Conservation (phyloP, 2,113 vertebrate species). For the Probosciger aterrimus region DNA sequence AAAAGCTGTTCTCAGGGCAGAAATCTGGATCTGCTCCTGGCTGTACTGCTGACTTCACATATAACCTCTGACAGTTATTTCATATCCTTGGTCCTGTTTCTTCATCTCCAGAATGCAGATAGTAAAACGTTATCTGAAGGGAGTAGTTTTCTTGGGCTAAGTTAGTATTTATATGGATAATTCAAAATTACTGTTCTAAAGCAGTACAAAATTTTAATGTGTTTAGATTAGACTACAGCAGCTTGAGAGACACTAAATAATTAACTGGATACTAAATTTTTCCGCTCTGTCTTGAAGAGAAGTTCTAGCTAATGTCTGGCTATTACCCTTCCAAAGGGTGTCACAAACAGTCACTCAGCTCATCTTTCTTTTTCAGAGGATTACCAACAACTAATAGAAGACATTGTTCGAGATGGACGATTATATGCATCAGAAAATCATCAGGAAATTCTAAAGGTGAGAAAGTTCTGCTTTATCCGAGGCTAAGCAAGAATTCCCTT, state of each 20-base stretch:
- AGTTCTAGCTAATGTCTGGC: neutral
- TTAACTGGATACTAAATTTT: neutral
- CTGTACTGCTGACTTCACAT: neutral
- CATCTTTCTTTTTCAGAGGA: constrained; percentile 80
- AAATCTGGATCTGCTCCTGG: neutral
- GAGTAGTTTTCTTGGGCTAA: neutral
- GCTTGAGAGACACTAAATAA: neutral
- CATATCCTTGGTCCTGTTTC: neutral
- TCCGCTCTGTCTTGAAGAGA: neutral
- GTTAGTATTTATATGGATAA: neutral
- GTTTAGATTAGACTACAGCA: neutral
- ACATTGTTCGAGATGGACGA: constrained; percentile 89
- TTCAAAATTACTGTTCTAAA: neutral
- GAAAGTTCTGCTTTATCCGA: neutral
- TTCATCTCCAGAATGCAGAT: neutral
- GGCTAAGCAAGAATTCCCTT: neutral
- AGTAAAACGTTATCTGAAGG: neutral
- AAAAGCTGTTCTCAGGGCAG: neutral
- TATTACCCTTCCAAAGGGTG: neutral
- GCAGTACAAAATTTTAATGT: neutral
- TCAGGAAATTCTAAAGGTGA: constrained; percentile 92
- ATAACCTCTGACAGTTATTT: neutral
- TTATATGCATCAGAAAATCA: constrained; percentile 94
- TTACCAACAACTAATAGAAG: constrained; percentile 93
- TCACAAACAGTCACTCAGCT: neutral